Base-by-base conservation (phyloP, 2,888 invertebrate genomes). In the Watsonalla binaria region DNA sequence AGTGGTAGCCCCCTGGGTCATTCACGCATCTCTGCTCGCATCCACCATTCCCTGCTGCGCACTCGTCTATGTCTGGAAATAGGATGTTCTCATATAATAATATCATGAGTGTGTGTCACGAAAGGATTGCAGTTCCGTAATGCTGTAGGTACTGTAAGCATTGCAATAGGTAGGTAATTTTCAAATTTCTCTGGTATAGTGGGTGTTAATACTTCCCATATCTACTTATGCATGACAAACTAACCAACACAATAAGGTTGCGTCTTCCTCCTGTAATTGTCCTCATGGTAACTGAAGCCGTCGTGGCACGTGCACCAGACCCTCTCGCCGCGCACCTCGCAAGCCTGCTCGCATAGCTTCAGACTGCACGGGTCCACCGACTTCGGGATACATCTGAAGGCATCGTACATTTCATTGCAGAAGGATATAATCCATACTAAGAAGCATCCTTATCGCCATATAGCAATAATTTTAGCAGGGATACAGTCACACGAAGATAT, bases 1-100 rank as follows among this genome's bases (percentile, higher is more conserved):
- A 95, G 65, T 90, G 89, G 75, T 90, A 92, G 34, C 92, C 89
- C 4, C 93, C 94, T 4, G 88, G 84, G 62, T 91, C 92, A 74
- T 94, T 94, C 55, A 92, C 81, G 66, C 95, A 95, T 13, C 78
- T 84, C 60, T 94, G 93, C 56, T 92, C 91, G 68, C 95, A 95
- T 11, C 93, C 93, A 0, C 93, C 93, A 60, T 93, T 93, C 62
- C 91, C 82, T 14, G 72, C 78, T 0, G 76, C 71, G 64, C 93
- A 93, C 72, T 93, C 93, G 70, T 93, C 85, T 45, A 92, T 76
- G 66, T 93, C 93, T 93, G 76, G 6, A 64, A 68, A 8, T 14
- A 49, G n/a, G n/a, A 52, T 8, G 11, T 5, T 42, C 9, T 11
- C 6, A 8, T 9, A 5, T 35, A 7, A 35, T 6, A 35, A 6